A percentile compares a stretch with the other conserved stretches of the same genome.
Conservation (phyloP, 2,113 vertebrate species). For the Rhinolophus ferrumequinum region DNA sequence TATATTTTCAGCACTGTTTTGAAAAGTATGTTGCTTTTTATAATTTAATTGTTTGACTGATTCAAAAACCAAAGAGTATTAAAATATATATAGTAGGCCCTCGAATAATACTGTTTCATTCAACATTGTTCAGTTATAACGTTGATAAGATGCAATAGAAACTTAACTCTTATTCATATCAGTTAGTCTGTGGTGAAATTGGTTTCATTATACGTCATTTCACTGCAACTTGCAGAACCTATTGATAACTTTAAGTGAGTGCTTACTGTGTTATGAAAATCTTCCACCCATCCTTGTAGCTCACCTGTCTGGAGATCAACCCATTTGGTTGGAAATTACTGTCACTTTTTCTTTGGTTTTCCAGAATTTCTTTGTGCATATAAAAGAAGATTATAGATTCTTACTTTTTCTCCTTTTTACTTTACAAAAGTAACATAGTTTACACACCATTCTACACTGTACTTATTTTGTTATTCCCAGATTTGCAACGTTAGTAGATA, state of each 20-base stretch:
- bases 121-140: not conserved
- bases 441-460: not conserved
- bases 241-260: not conserved
- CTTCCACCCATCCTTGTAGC: not conserved
- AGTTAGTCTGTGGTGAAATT: too few relatives aligned
- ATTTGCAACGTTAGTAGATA: not conserved
- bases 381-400: not conserved
- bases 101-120: not conserved
- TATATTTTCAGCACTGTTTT: not conserved
- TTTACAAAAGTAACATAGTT: not conserved
- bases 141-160: not conserved
- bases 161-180: not conserved
- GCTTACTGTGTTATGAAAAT: not conserved
- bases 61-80: not conserved
- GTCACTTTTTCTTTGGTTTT: not conserved
- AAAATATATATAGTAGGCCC: not conserved
- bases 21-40: not conserved
- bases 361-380: not conserved
- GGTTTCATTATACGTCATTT: too few relatives aligned
- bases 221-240: not conserved
- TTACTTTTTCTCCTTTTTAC: not conserved
- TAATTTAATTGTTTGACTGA: slow-evolving; percentile 14
- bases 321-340: not conserved
- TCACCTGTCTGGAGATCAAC: not conserved
- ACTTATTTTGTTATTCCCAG: not conserved